Conservation (phyloP, 2,797 vertebrate genomes). For the Myripristis murdjan region DNA sequence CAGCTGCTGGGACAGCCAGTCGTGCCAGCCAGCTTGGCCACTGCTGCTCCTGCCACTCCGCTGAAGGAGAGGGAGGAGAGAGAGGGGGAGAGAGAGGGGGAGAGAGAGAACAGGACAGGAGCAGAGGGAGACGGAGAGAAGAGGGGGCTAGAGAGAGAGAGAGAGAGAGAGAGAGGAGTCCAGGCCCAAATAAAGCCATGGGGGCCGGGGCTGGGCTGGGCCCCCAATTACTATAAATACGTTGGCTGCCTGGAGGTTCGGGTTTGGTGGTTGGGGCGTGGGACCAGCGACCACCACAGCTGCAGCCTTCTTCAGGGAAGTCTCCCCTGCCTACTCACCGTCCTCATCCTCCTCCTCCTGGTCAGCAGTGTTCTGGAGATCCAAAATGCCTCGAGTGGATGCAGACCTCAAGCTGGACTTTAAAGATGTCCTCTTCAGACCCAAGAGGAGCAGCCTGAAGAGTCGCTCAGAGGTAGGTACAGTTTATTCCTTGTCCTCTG, state of each 20-base stretch:
- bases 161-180: constrained; percentile 42
- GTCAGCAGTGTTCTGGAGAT: constrained; percentile 49
- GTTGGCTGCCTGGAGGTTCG: constrained; percentile 81
- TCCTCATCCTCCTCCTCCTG: constrained; percentile 62
- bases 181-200: constrained; percentile 92
- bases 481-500: constrained; percentile 6
- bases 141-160: constrained; percentile 39
- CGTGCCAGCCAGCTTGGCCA: constrained; percentile 58
- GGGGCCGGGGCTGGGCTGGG: constrained; percentile 76
- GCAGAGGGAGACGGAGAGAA: constrained; percentile 32
- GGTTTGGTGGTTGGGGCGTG: constrained; percentile 88
- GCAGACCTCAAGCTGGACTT: constrained; percentile 98
- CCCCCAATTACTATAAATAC: constrained; percentile 89
- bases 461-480: constrained; percentile 94
- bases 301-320: constrained; percentile 72
- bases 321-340: constrained; percentile 49
- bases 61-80: constrained; percentile 57
- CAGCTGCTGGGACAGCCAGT: constrained; percentile 66
- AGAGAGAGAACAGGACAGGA: background rate
- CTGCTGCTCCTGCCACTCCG: constrained; percentile 81
- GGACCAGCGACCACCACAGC: constrained; percentile 68
- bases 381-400: constrained; percentile 94
- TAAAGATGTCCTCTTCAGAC: constrained; percentile 97
- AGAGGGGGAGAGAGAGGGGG: constrained; percentile 23
- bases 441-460: constrained; percentile 97